Base-by-base conservation (phyloP, 2,888 invertebrate species). In the Pardosa pseudoannulata region DNA sequence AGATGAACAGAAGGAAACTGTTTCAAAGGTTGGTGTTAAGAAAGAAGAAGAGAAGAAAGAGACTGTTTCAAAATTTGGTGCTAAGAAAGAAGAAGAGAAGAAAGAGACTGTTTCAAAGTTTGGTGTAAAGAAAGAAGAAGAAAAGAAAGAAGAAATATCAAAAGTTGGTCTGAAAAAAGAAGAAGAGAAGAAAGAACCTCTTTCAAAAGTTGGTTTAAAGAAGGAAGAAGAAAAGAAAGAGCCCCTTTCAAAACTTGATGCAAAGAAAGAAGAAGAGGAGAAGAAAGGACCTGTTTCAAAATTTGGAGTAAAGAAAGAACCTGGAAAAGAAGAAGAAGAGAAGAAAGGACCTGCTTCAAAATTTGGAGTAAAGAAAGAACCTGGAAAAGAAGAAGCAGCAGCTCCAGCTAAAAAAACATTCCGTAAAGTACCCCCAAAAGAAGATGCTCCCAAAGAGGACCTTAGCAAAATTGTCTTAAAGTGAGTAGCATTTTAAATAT, bases 381-480 rank as follows among this genome's bases (percentile, higher is more conserved):
- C 62, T 27, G 0, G 75, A 70, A 13, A 75, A 23, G 28, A 32
- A 31, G 67, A 67, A 27, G n/a, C n/a, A n/a, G n/a, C n/a, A n/a
- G 7, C 36, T 67, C 36, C 16, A 1, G 5, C 19, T 6, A 56
- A 56, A 11, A 6, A 19, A 19, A 65, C 65, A 9, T 72, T 78
- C 11, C 46, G 62, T 13, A 73, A 46, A 32, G 31, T 13, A 31
- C 56, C 85, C 46, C 19, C 79, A 5, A 65, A 65, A 11, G 78
- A 74, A 19, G 32, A 39, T 1, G 85, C 79, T 32, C 50, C 72
- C 9, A 70, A 46, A 5, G 65, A 78, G 41, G 85, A 74, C 13
- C 29, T 87, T 3, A 80, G 80, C 62, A 87, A 87, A 80, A 75
- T 87, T 32, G 86, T 80, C n/a, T 31, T 87, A 11, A 83, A 83